Evolutionary conservation across 2,888 invertebrate genomes (phyloP).

Genomic region (Bimastos eiseni): DNA sequence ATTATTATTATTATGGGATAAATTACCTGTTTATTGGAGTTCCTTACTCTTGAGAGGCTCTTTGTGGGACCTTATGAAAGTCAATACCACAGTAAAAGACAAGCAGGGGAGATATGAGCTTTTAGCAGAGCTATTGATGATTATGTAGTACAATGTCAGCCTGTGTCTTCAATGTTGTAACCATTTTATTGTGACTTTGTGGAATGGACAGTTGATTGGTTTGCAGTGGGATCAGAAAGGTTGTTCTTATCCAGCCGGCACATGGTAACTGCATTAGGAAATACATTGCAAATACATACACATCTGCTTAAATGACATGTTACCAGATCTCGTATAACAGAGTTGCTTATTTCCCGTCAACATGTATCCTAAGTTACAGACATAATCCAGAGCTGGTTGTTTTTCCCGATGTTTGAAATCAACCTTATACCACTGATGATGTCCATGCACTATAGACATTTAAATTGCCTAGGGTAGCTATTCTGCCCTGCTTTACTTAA

Average conservation of each 20-base stretch:
- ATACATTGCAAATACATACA: not conserved
- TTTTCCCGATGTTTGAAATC: not conserved
- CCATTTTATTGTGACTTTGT: not conserved
- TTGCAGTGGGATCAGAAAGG: not conserved
- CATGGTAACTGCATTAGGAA: not conserved
- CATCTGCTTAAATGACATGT: not conserved
- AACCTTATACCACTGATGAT: not conserved
- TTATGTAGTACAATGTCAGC: not conserved
- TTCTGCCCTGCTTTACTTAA: too few species aligned
- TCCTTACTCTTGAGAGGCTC: not conserved
- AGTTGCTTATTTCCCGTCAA: not conserved
- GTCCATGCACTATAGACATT: not conserved
- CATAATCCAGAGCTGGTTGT: not conserved
- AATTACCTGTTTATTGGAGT: too few species aligned
- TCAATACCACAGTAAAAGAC: not conserved
- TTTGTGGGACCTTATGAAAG: not conserved
- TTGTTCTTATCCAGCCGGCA: not conserved
- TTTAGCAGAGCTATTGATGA: not conserved
- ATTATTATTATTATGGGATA: too few species aligned
- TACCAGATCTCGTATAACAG: not conserved
- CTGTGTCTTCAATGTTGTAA: not conserved
- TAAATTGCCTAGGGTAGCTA: not conserved
- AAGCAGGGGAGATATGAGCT: not conserved
- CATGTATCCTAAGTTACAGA: not conserved
- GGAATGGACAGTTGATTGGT: not conserved